These are phyloP conservation scores for Drosophila cardini DNA, from an alignment of 1,140 invertebrate species.

Conservation along the genomic window DNA sequence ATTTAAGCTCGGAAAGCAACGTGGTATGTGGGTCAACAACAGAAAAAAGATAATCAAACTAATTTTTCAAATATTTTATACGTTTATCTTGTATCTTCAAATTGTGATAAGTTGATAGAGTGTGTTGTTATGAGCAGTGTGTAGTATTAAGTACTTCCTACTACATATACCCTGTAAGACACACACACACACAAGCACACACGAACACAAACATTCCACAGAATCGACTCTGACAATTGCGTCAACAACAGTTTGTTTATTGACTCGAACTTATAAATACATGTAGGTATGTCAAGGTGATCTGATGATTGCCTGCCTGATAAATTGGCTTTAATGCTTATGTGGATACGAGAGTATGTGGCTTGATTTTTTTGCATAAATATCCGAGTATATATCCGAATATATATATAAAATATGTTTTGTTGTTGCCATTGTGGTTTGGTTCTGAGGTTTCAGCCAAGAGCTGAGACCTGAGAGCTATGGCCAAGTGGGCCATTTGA, in stretches of 20 bases:
- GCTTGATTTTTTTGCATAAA: slow-evolving; percentile 62
- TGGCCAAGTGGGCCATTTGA: slow-evolving; percentile 40
- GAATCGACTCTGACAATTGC: slow-evolving; percentile 41
- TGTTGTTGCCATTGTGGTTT: background rate
- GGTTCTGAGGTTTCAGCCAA: slow-evolving; percentile 19
- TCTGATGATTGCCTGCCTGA: slow-evolving; percentile 49
- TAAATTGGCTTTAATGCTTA: slow-evolving; percentile 64
- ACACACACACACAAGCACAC: slow-evolving; percentile 20
- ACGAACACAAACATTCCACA: slow-evolving; percentile 1
- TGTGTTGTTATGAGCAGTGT: background rate
- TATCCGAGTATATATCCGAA: slow-evolving; percentile 15
- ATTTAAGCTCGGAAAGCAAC: background rate
- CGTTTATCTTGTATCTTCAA: slow-evolving; percentile 3
- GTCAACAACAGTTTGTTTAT: slow-evolving; percentile 50
- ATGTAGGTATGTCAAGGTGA: slow-evolving; percentile 77
- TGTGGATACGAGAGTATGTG: slow-evolving; percentile 27
- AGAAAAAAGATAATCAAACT: slow-evolving; percentile 6
- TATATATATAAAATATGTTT: too few species aligned
- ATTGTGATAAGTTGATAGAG: background rate
- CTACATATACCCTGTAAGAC: slow-evolving; percentile 15
- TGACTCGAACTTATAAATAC: slow-evolving; percentile 41
- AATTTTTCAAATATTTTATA: background rate
- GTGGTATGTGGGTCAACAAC: slow-evolving; percentile 3
- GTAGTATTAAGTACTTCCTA: slow-evolving; percentile 3
- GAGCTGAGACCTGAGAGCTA: slow-evolving; percentile 25